These are phyloP conservation scores for Pelobates fuscus DNA, from an alignment of 2,113 vertebrate species.

Conservation along the genomic window DNA sequence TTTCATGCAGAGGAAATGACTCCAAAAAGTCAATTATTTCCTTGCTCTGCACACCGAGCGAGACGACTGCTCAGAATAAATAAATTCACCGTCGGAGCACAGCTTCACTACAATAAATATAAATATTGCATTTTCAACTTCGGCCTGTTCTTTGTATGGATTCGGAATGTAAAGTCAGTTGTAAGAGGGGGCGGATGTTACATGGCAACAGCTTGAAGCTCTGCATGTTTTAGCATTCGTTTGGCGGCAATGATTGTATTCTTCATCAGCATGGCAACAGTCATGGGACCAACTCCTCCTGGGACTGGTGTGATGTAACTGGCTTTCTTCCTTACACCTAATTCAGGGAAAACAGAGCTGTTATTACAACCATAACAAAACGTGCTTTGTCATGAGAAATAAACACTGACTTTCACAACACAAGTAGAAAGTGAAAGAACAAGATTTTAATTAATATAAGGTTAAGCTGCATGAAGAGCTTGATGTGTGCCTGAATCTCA, in stretches of 20 bases:
- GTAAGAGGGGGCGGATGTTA: conserved; percentile 59
- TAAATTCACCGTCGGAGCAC: not conserved
- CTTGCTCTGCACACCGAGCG: not conserved
- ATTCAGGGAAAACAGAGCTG: not conserved
- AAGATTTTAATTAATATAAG: no score
- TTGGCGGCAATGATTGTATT: conserved; percentile 96
- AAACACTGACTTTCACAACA: no score
- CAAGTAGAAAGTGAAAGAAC: no score
- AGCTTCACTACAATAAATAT: conserved; percentile 66
- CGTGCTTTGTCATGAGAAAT: no score
- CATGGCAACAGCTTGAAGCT: conserved; percentile 71
- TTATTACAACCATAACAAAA: not conserved
- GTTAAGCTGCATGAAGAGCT: no score
- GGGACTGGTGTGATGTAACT: conserved; percentile 94
- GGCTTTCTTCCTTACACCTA: conserved; percentile 90
- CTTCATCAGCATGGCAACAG: conserved; percentile 98
- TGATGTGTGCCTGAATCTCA: no score
- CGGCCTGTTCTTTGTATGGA: conserved; percentile 54
- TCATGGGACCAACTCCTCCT: conserved; percentile 96
- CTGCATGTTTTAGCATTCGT: conserved; percentile 77
- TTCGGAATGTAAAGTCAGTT: conserved; percentile 62
- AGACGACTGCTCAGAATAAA: conserved; percentile 54
- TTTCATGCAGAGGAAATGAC: not conserved
- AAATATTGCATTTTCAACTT: conserved; percentile 67
- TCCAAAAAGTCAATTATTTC: not conserved